Conservation (phyloP, 2,888 invertebrate species). For the Hymenopus coronatus region DNA sequence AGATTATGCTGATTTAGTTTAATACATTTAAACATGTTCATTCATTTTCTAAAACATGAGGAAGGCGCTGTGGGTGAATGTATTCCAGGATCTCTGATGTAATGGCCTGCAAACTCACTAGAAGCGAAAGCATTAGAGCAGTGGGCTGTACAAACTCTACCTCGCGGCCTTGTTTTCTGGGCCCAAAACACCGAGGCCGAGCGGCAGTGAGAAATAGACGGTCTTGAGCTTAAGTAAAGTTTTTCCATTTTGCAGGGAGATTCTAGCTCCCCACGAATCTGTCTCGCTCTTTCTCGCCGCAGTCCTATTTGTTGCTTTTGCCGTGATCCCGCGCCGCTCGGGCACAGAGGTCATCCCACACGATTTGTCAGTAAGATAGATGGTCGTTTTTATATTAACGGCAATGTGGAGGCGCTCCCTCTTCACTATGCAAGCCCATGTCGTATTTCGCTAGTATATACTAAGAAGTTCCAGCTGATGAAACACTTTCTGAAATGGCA, state of each 20-base stretch:
- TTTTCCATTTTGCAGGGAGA: slow-evolving; percentile 30
- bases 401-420: neutral
- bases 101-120: neutral
- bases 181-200: neutral
- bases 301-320: neutral
- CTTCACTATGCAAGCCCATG: neutral
- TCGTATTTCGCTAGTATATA: neutral
- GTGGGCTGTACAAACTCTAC: neutral
- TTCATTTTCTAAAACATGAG: no score
- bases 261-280: neutral
- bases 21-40: no score
- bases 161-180: neutral
- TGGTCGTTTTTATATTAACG: neutral
- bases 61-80: no score
- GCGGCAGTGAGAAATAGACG: neutral
- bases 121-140: neutral
- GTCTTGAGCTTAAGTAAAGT: slow-evolving; percentile 25
- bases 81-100: no score
- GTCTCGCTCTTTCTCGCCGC: neutral
- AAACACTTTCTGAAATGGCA: no score
- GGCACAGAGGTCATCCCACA: neutral
- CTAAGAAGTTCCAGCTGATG: neutral
- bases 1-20: no score
- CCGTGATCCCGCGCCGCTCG: neutral
- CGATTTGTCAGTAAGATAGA: neutral